phyloP scores from a whole-genome alignment of 2,113 vertebrate genomes.

The Cheilinus undulatus region DNA sequence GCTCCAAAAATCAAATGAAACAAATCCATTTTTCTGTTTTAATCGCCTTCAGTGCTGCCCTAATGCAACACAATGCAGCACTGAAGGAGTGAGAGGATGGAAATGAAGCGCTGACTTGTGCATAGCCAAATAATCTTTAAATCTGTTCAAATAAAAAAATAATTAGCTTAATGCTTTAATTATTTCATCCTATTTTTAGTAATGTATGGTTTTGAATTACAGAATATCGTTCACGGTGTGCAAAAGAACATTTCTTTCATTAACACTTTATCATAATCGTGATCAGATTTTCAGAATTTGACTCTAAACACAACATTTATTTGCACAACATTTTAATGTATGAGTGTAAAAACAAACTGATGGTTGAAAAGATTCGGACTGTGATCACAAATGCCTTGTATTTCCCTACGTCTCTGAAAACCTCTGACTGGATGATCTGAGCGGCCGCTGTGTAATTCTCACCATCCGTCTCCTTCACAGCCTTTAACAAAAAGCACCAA shows the following conservation, averaged over 20 bases:
- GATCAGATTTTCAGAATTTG: conserved; percentile 10
- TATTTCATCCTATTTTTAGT: background rate
- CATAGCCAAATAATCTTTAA: background rate
- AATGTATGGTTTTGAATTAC: no score
- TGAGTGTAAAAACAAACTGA: conserved; percentile 2
- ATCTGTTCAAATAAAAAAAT: conserved; percentile 9
- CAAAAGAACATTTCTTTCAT: conserved; percentile 4
- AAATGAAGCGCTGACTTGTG: background rate
- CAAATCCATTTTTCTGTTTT: background rate
- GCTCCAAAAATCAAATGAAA: conserved; percentile 8
- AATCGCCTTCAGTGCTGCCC: background rate
- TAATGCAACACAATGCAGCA: background rate
- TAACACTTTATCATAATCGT: background rate
- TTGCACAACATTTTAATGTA: background rate
- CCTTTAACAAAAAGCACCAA: conserved; percentile 47
- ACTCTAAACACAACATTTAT: conserved; percentile 12
- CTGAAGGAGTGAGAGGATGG: background rate
- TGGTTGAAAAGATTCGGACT: conserved; percentile 1
- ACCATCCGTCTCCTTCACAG: conserved; percentile 46
- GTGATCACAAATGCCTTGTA: conserved; percentile 14
- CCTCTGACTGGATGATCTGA: conserved; percentile 35
- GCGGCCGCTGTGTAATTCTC: conserved; percentile 44
- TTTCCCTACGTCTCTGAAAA: conserved; percentile 21
- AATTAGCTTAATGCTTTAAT: background rate
- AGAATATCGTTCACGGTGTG: background rate